Evolutionary conservation across 2,888 invertebrate genomes (phyloP), one percentile per base, ranked within the genome.

Genomic region (Phania funesta): DNA sequence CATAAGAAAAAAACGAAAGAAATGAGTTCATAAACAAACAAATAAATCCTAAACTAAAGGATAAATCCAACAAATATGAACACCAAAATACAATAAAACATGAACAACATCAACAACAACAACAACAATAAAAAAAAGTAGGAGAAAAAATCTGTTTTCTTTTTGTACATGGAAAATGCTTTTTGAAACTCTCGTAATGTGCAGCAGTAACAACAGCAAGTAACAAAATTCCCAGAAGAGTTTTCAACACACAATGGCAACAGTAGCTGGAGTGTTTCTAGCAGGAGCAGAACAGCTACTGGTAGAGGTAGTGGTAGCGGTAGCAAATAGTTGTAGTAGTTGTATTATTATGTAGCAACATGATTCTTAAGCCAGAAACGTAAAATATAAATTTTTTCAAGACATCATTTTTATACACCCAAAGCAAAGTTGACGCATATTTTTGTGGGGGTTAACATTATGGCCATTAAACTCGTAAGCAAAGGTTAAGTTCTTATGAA

Each of bases 141-240:
- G 18, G 48, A 46, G 16, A 64, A 22, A 44, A 67, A 74, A 68
- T 64, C 74, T 48, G 35, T 67, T 62, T 73, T 50, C 41, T 32
- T 44, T 20, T 46, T 2, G 16, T 13, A 29, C 22, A 29, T 13
- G 9, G n/a, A 26, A 73, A 74, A 64, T 32, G 44, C 5, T 41
- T 44, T 75, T 48, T 50, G 16, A 44, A 32, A 50, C 22, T 24
- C 50, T 35, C 73, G 13, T 38, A 13, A 35, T 8, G 11, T 8
- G 20, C 2, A 29, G 5, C 3, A 22, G 35, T 13, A 20, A 29
- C 11, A 44, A 29, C 24, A 38, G 44, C 60, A 80, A 56, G 52
- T 71, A 71, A 75, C 71, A 60, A 54, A 80, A 80, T 80, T 80
- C 80, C 71, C 80, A 54, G 46, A 80, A 80, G 75, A 71, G 60